These are phyloP conservation scores for Sitobion miscanthi DNA, from an alignment of 1,140 invertebrate species.

Conservation along the genomic window DNA sequence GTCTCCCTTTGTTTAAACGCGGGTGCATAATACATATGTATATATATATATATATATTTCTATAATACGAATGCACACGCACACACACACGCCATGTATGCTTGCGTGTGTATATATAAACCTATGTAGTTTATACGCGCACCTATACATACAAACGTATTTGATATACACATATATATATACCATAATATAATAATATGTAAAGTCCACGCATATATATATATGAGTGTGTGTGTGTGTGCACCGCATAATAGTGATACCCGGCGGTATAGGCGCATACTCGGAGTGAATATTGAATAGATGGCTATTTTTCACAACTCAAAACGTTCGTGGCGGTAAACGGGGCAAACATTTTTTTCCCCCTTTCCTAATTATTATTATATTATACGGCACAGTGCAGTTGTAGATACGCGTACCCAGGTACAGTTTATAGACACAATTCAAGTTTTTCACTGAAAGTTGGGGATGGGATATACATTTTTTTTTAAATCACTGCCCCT, in stretches of 20 bases:
- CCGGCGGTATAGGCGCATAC: background rate
- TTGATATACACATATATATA: background rate
- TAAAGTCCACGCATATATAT: background rate
- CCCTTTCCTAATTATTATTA: background rate
- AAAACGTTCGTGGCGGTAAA: background rate
- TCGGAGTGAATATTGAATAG: background rate
- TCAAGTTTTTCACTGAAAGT: background rate
- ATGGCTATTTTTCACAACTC: background rate
- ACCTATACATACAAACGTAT: background rate
- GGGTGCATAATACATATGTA: background rate
- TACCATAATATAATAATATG: background rate
- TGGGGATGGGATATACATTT: background rate
- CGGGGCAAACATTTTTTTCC: background rate
- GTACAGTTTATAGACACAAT: background rate
- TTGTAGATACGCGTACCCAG: background rate
- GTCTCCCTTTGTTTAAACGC: slow-evolving; percentile 34
- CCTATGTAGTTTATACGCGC: background rate
- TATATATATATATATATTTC: background rate
- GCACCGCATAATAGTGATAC: too few relatives aligned
- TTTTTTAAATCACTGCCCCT: background rate
- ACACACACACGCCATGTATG: background rate
- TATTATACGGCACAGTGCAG: background rate
- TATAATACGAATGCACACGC: background rate
- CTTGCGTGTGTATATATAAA: background rate
- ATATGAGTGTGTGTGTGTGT: background rate